These are phyloP conservation scores for Crocidura indochinensis DNA, from an alignment of 2,797 vertebrate species.

Conservation along the genomic window DNA sequence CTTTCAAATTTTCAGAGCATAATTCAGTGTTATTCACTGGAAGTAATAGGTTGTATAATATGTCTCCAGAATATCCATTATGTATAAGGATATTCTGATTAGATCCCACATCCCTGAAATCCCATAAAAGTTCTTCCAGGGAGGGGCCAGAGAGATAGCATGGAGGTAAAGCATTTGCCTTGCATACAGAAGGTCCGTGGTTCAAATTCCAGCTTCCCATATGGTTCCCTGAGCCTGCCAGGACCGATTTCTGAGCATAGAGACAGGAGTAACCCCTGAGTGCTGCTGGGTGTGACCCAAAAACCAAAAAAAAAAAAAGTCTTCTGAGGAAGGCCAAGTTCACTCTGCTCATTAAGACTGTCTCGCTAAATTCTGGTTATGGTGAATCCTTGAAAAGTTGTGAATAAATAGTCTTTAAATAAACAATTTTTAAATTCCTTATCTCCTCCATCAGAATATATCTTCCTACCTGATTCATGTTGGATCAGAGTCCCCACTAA, in stretches of 20 bases:
- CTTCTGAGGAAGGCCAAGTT: background rate
- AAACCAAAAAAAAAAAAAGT: background rate
- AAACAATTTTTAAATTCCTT: background rate
- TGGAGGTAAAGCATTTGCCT: no score
- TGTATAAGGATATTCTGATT: no score
- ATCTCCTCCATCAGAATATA: background rate
- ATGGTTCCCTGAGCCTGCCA: no score
- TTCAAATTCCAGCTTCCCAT: no score
- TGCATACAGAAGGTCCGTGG: no score
- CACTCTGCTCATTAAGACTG: background rate
- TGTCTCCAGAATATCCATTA: background rate
- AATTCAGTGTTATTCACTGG: background rate
- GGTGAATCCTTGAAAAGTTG: background rate
- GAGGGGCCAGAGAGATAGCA: no score
- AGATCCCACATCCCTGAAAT: background rate
- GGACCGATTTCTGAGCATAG: no score
- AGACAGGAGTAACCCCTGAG: no score
- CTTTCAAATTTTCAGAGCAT: background rate
- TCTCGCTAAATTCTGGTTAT: background rate
- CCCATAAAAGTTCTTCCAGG: background rate
- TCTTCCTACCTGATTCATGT: background rate
- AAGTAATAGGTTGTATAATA: background rate
- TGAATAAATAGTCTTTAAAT: constrained; percentile 15
- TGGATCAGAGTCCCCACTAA: background rate
- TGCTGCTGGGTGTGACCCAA: no score